Evolutionary conservation across 1,140 invertebrate species (phyloP), one percentile per base, ranked within the genome.

Genomic region (Nebria ingens): DNA sequence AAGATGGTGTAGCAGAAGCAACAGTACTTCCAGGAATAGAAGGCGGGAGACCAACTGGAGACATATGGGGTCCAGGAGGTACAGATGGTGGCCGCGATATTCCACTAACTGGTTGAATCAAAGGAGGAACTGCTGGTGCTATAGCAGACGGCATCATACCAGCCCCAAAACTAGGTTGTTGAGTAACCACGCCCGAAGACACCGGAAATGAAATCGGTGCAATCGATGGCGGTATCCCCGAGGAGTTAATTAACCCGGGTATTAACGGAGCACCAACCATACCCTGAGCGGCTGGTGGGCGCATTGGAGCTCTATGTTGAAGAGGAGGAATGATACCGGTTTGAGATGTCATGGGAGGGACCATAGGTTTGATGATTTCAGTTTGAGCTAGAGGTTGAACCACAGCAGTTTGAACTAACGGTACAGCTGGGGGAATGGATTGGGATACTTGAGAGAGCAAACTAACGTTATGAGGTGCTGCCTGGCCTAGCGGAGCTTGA

Each of bases 311-410:
- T 65, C 65, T 50, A 25, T 59, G 42, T 29, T 61, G 55, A 58
- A 58, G 58, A 53, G 61, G 19, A 19, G 67, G 67, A 56, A 69
- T 68, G 6, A 22, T 59, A 29, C 52, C 53, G 15, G 52, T 15
- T 19, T 25, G 51, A 11, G 51, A 19, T 21, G 51, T 53, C 13
- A 38, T 54, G 12, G 63, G 63, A 22, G 64, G 54, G 2, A 60
- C 61, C 4, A 68, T 61, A 9, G 71, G 53, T 6, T 69, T 65
- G 40, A 64, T 63, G 29, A 58, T 56, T 13, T 15, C 21, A 19
- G 45, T 25, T 50, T 49, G 49, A 56, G 54, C 59, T 22, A 58
- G 22, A 19, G 62, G 59, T 45, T 59, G 60, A 3, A 60, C 54
- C 2, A 19, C 15, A 3, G 17, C 23, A 19, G 50, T 34, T 29